Evolutionary conservation across 1,140 invertebrate genomes (phyloP), one percentile per base, ranked within the genome.

Genomic region (Dysdera silvatica): DNA sequence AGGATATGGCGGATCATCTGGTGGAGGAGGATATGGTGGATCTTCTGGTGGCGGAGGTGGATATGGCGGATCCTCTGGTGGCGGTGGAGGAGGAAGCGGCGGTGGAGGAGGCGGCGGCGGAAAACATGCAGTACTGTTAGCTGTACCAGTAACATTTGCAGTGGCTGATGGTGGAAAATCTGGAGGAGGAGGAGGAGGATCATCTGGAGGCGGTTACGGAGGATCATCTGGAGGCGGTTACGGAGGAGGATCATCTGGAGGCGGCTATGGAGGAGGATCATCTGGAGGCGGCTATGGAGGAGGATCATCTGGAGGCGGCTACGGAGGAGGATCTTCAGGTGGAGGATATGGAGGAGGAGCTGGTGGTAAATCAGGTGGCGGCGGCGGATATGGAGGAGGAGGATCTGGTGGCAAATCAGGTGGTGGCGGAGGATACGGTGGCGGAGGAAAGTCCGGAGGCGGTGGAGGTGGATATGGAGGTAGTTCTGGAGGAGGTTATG

Each of bases 51-150:
- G 49, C n/a, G 40, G 52, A 48, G 24, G 53, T 24, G 49, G 35
- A 59, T 16, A 66, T 18, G 53, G 14, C 33, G 14, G 18, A 18
- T 47, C 29, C 12, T 35, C 35, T n/a, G 57, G 40, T n/a, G 61
- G 61, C 6, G 57, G 26, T 29, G 62, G 37, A 40, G 58, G 54
- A 14, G 49, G 57, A n/a, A 37, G 49, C 28, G 61, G 59, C 16
- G 59, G 67, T 23, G 67, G 64, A 26, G 55, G 31, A 4, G 61
- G 54, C 29, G 65, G 56, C 20, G 61, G 35, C 37, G 67, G 67
- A 32, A 53, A 63, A 31, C 69, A 62, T 29, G 62, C 62, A 20
- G 55, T 65, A 8, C 55, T 65, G 10, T 53, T 65, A 57, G 62
- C 62, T 20, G 62, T 65, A 14, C 62, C 62, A 4, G 70, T 63